Evolutionary conservation across 2,797 vertebrate genomes (phyloP), one percentile per base, ranked within the genome.

Genomic region (Astyanax mexicanus): DNA sequence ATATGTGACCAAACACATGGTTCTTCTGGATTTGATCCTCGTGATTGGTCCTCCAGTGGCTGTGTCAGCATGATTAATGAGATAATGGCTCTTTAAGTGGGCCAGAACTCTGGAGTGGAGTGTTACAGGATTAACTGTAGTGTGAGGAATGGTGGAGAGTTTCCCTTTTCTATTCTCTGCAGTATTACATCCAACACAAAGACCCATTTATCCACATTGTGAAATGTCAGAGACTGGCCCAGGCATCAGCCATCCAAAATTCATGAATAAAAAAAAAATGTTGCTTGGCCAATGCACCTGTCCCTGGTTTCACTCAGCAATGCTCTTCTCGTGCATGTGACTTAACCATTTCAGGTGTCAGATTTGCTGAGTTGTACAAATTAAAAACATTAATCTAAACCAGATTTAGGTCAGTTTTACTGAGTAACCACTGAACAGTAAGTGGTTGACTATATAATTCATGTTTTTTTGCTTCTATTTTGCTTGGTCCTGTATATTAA

Each of bases 71-170:
- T 80, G 62, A 77, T 80, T 66, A 68, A 80, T 64, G 69, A 72
- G 47, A 55, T 76, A 74, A 78, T 78, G 19, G 60, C 61, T 61
- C 38, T 61, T 70, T 67, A 83, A 83, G 21, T 80, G 49, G 78
- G 71, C 67, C 62, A 32, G 44, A 21, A 32, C 75, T 68, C 75
- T 71, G 21, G 74, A 73, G 64, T 79, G 51, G 37, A 74, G 52
- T 15, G 40, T n/a, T 54, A 64, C 38, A 69, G 23, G 32, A 61
- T 35, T 37, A 61, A 29, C 44, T 69, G 19, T 58, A 23, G 38
- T 61, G 17, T 55, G 55, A 77, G 52, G 44, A 45, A 74, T 70
- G 27, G 38, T 58, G 19, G 52, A 9, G 15, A 70, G 13, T 27
- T 44, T 13, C 54, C 49, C 67, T 66, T 72, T 1, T 64, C 23